Percentiles rank a stretch among this genome's conserved stretches.
Conservation (phyloP, 2,797 vertebrate genomes). For the Brachymystax lenok region DNA sequence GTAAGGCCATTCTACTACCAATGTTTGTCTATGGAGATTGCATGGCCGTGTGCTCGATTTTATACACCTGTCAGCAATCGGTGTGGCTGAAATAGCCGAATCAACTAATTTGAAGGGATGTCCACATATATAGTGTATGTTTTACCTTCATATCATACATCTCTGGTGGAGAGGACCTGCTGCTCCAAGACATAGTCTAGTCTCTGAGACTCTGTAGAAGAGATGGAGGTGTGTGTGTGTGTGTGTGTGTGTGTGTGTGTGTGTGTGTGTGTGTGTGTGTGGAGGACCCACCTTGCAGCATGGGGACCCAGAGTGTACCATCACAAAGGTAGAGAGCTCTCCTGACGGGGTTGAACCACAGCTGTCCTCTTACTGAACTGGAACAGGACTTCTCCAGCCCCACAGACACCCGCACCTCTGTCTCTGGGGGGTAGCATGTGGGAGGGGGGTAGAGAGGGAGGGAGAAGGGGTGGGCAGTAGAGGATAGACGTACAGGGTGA, state of each 20-base stretch:
- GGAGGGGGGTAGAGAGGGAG: not conserved
- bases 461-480: not conserved
- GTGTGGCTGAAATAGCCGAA: too few species aligned
- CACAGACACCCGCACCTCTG: slow-evolving; percentile 79
- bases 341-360: slow-evolving; percentile 86
- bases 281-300: slow-evolving; percentile 83
- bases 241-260: not conserved
- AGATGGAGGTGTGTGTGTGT: not conserved
- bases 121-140: too few species aligned
- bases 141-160: slow-evolving; percentile 87
- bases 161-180: slow-evolving; percentile 87
- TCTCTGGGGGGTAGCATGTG: slow-evolving; percentile 58
- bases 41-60: too few species aligned
- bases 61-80: too few species aligned
- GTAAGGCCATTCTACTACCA: too few species aligned
- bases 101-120: too few species aligned
- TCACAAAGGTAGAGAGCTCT: slow-evolving; percentile 88
- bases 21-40: too few species aligned
- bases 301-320: slow-evolving; percentile 81
- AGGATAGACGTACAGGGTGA: not conserved
- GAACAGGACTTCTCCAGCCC: slow-evolving; percentile 78
- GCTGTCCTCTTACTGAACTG: slow-evolving; percentile 71
- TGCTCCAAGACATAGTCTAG: slow-evolving; percentile 89
- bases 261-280: not conserved
- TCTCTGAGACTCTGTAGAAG: slow-evolving; percentile 76